phyloP scores from a whole-genome alignment of 2,888 invertebrate species.

The Phrixothrix hirtus region DNA sequence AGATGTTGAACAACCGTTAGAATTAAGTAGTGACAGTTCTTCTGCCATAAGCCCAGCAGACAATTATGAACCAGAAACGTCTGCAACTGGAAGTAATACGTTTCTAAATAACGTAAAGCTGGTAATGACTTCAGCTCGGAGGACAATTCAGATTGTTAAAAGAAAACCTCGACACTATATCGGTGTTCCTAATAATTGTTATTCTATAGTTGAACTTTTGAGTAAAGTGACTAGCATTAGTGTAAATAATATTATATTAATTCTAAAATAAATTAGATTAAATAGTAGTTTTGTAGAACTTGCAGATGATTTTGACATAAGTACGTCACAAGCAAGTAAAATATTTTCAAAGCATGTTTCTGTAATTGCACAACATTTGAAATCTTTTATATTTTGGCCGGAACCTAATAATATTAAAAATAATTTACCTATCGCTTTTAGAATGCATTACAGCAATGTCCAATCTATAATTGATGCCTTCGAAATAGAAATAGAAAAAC shows the following conservation, averaged over 20 bases:
- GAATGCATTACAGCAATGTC: conserved; percentile 34
- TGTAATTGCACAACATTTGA: not conserved
- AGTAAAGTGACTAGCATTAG: not conserved
- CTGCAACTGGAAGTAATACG: too few species aligned
- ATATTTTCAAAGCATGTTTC: not conserved
- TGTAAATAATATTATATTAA: not conserved
- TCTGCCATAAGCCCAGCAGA: too few species aligned
- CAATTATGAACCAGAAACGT: too few species aligned
- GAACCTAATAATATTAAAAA: conserved; percentile 3
- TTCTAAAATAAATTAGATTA: not conserved
- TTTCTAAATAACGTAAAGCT: too few species aligned
- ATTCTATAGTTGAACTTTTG: not conserved
- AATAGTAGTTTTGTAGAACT: not conserved
- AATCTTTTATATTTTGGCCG: not conserved
- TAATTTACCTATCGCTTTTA: conserved; percentile 35
- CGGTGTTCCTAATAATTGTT: not conserved
- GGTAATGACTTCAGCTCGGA: too few species aligned
- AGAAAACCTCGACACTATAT: not conserved
- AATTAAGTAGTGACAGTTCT: too few species aligned
- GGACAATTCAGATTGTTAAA: not conserved
- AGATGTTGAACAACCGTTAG: not conserved
- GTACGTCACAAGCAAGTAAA: not conserved
- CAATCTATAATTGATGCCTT: conserved; percentile 49
- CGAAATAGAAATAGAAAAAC: conserved; percentile 50
- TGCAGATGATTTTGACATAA: not conserved